These are phyloP conservation scores for Papilio aristodemus DNA, from an alignment of 1,140 invertebrate genomes.

Conservation along the genomic window DNA sequence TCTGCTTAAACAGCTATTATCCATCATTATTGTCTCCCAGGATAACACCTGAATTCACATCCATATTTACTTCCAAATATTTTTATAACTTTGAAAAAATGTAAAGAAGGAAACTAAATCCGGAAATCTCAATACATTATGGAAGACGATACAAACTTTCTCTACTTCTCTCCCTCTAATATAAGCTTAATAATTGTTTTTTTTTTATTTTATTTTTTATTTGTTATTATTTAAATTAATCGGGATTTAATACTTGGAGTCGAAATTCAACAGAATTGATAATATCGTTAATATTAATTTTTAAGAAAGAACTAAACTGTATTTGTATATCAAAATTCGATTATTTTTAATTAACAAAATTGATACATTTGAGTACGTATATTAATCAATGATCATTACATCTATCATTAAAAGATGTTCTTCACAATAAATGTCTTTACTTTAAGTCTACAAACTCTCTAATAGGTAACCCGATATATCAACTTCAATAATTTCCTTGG, in stretches of 20 bases:
- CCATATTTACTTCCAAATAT: slow-evolving; percentile 40
- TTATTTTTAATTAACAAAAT: slow-evolving; percentile 11
- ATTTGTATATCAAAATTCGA: slow-evolving; percentile 18
- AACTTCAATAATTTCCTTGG: slow-evolving; percentile 76
- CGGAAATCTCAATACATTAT: slow-evolving; percentile 66
- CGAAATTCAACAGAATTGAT: slow-evolving; percentile 24
- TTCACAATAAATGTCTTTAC: slow-evolving; percentile 46
- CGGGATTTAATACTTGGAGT: slow-evolving; percentile 28
- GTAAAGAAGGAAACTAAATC: slow-evolving; percentile 57
- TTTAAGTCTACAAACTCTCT: slow-evolving; percentile 57
- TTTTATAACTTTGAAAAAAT: slow-evolving; percentile 38
- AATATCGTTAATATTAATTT: background rate
- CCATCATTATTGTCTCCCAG: slow-evolving; percentile 79
- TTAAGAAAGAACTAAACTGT: slow-evolving; percentile 12
- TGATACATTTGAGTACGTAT: slow-evolving; percentile 19
- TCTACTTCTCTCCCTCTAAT: slow-evolving; percentile 49
- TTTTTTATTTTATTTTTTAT: slow-evolving; percentile 16
- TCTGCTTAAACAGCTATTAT: slow-evolving; percentile 75
- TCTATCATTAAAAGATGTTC: slow-evolving; percentile 21
- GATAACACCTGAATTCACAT: slow-evolving; percentile 65
- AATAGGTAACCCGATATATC: slow-evolving; percentile 74
- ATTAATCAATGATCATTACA: slow-evolving; percentile 35
- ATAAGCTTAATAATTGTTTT: slow-evolving; percentile 31
- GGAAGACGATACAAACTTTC: slow-evolving; percentile 74
- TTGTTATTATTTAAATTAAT: slow-evolving; percentile 20